A percentile compares a stretch with the other conserved stretches of the same genome.
phyloP scores from a whole-genome alignment of 2,113 vertebrate species.

The Eubucco bourcierii region DNA sequence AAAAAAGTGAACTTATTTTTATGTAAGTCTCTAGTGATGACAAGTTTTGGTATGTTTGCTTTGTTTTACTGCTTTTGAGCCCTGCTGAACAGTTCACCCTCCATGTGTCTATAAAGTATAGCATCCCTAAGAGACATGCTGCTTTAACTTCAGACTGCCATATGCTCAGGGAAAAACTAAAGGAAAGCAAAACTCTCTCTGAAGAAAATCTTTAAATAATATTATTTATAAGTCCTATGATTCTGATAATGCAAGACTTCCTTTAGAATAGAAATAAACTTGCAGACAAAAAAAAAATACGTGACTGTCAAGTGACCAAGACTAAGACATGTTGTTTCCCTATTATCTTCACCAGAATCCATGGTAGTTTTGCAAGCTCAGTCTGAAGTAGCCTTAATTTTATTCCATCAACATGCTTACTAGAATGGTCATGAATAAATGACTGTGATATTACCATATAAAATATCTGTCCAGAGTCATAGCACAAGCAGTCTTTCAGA shows the following conservation, averaged over 20 bases:
- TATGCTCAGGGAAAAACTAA: not conserved
- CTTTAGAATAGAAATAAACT: not conserved
- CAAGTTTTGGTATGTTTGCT: not conserved
- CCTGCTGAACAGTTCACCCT: not conserved
- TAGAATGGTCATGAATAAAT: conserved; percentile 11
- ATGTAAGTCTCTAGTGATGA: not conserved
- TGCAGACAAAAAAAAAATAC: not conserved
- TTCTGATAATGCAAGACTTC: not conserved
- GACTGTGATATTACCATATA: conserved; percentile 10
- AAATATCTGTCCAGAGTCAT: conserved; percentile 15
- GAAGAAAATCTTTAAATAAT: not conserved
- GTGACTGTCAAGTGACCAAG: not conserved
- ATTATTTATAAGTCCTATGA: not conserved
- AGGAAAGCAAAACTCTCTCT: not conserved
- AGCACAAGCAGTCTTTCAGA: not conserved
- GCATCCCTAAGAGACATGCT: not conserved
- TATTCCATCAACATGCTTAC: conserved; percentile 11
- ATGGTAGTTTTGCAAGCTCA: not conserved
- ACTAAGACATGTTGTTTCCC: not conserved
- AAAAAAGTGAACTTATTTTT: not conserved
- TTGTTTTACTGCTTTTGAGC: not conserved
- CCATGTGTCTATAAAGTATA: not conserved
- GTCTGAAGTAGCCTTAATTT: not conserved
- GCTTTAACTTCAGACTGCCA: not conserved
- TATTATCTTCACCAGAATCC: not conserved